These are phyloP conservation scores for Masnerella sp. DNA, from an alignment of 2,888 invertebrate genomes.

Conservation along the genomic window DNA sequence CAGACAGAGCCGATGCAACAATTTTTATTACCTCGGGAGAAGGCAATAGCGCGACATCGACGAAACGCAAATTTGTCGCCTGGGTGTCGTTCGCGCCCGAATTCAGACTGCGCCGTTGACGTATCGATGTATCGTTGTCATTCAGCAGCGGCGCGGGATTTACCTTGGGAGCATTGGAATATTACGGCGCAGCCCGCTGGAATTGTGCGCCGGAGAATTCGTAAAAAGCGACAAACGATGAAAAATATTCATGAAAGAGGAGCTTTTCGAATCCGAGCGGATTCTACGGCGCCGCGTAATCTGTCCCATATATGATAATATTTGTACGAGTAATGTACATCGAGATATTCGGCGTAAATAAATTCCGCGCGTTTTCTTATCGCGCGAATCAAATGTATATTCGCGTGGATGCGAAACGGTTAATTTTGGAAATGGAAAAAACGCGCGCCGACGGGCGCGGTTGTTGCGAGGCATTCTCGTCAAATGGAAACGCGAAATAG, in stretches of 20 bases:
- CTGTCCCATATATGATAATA: conserved; percentile 55
- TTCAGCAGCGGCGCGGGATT: conserved; percentile 55
- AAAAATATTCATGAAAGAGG: conserved; percentile 60
- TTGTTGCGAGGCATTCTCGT: too few species aligned
- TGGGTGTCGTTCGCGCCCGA: conserved; percentile 60
- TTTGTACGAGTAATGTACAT: conserved; percentile 52
- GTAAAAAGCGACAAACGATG: conserved; percentile 59
- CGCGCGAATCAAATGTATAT: conserved; percentile 17
- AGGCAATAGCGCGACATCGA: conserved; percentile 54
- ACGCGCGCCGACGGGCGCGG: too few species aligned
- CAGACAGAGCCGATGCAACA: conserved; percentile 28
- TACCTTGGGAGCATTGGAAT: conserved; percentile 56
- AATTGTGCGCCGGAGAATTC: conserved; percentile 52
- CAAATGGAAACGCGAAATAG: too few species aligned
- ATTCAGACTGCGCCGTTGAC: conserved; percentile 56
- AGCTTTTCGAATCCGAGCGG: conserved; percentile 50
- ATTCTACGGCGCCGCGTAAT: conserved; percentile 45
- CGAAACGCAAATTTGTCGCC: conserved; percentile 59
- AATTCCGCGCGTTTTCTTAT: conserved; percentile 44
- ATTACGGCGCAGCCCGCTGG: conserved; percentile 44
- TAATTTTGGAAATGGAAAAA: conserved; percentile 1
- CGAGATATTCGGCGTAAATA: conserved; percentile 46
- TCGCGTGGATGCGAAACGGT: background rate
- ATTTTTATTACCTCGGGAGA: conserved; percentile 54
- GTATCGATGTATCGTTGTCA: conserved; percentile 62